Conservation (phyloP, 2,888 invertebrate species). For the Halictus ligatus region DNA sequence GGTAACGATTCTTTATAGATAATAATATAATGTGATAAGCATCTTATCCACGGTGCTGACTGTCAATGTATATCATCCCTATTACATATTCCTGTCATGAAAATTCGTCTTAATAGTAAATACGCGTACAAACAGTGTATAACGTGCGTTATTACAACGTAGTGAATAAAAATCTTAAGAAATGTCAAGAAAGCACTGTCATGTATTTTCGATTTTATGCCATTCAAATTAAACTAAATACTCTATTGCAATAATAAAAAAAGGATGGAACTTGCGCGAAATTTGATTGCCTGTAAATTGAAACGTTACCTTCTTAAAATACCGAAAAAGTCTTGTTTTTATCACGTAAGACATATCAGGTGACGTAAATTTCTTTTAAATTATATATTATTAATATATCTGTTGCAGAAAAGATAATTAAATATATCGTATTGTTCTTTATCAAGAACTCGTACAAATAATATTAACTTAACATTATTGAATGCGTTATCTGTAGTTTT, state of each 20-base stretch:
- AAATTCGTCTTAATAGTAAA: conserved; percentile 19
- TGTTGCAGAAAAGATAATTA: neutral
- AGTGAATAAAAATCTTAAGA: conserved; percentile 46
- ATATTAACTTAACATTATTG: neutral
- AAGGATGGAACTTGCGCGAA: conserved; percentile 75
- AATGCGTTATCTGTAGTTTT: neutral
- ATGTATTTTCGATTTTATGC: conserved; percentile 32
- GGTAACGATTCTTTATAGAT: neutral
- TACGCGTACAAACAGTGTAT: conserved; percentile 55
- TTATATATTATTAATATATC: neutral
- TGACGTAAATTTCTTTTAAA: conserved; percentile 66
- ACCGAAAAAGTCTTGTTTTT: conserved; percentile 73
- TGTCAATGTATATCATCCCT: neutral
- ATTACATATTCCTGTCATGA: conserved; percentile 15
- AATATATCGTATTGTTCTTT: neutral
- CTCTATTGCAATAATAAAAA: neutral
- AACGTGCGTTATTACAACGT: conserved; percentile 50
- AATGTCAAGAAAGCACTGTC: conserved; percentile 56
- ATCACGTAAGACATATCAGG: conserved; percentile 80
- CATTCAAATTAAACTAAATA: conserved; percentile 37
- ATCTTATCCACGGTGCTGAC: no score
- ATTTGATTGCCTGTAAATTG: conserved; percentile 63
- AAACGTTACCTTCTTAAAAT: conserved; percentile 74
- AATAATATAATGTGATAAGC: no score
- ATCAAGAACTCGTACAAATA: neutral